Conservation (phyloP, 1,140 invertebrate species). For the Caenorhabditis elegans region WBcel235 BX284603.4:5346001-5346500, state of each 20-base stretch:
- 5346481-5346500: background rate
- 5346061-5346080: constrained; percentile 37
- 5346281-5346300: background rate
- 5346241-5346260: background rate
- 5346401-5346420: background rate
- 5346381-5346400: constrained; percentile 1
- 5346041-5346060: too few species aligned
- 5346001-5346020: too few species aligned
- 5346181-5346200: too few species aligned
- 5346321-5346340: background rate
- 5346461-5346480: background rate
- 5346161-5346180: too few species aligned
- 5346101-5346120: too few species aligned
- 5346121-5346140: too few species aligned
- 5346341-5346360: background rate
- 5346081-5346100: constrained; percentile 39
- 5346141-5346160: too few species aligned
- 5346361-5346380: background rate
- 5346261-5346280: background rate
- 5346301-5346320: constrained; percentile 13
- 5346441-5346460: background rate
- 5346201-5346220: too few species aligned
- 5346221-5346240: too few species aligned
- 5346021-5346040: too few species aligned
- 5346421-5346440: background rate